Conservation (phyloP, 2,888 invertebrate genomes). For the Criorhina ranunculi region DNA sequence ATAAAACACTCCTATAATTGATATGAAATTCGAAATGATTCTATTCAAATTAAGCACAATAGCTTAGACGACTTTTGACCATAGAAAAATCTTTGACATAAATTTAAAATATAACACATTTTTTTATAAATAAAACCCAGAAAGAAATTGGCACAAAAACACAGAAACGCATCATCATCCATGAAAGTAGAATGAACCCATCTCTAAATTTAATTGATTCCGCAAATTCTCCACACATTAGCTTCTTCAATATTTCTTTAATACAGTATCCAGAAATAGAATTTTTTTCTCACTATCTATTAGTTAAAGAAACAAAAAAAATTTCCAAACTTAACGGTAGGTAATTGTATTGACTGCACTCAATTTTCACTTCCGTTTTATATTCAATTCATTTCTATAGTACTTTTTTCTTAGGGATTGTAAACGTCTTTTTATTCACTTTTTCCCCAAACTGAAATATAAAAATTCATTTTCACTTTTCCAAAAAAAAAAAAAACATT, state of each 20-base stretch:
- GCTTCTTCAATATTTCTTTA: constrained; percentile 33
- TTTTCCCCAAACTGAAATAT: background rate
- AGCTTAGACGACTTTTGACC: constrained; percentile 14
- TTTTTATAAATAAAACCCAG: constrained; percentile 13
- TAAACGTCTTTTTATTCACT: constrained; percentile 5
- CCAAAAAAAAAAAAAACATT: constrained; percentile 33
- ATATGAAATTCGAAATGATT: constrained; percentile 30
- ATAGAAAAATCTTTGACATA: constrained; percentile 2
- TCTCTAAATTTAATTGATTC: constrained; percentile 61
- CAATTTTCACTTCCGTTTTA: constrained; percentile 35
- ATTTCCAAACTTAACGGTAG: background rate
- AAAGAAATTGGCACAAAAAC: constrained; percentile 54
- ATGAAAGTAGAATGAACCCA: constrained; percentile 64
- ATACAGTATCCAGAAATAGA: constrained; percentile 60
- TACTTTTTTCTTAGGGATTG: background rate
- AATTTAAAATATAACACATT: constrained; percentile 38
- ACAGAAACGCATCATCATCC: constrained; percentile 54
- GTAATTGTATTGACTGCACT: constrained; percentile 23
- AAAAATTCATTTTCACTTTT: constrained; percentile 46
- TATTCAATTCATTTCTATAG: background rate
- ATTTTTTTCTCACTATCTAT: constrained; percentile 45
- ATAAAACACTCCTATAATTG: background rate
- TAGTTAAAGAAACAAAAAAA: constrained; percentile 1
- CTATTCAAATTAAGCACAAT: constrained; percentile 8
- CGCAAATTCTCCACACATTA: constrained; percentile 43